Evolutionary conservation across 2,888 invertebrate species (phyloP), one percentile per base, ranked within the genome.

Genomic region (Acronicta alni): DNA sequence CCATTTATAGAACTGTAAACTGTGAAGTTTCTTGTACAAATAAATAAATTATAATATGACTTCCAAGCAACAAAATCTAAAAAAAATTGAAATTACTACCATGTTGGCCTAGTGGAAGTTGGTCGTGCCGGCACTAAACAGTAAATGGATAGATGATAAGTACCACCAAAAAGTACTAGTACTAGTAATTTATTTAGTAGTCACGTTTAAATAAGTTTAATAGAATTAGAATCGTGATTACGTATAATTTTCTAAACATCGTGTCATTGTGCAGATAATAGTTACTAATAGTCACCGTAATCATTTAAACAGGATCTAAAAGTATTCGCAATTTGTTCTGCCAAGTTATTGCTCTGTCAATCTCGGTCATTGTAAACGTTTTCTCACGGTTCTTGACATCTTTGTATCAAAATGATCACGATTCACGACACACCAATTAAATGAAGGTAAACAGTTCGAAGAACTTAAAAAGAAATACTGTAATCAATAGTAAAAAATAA

Each of bases 401-500:
- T 37, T 15, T 16, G 30, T 54, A 54, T 37, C 44, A 51, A 67
- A 59, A 32, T 37, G n/a, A 51, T 30, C 30, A 30, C 30, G 30
- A 30, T 30, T 43, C 46, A 64, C 48, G 66, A 16, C 30, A 47
- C 16, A 16, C 16, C 30, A 37, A 67, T 67, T 72, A 30, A 35
- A 42, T 10, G 26, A 66, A 47, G 47, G 49, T 66, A 57, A 65
- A 37, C 18, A 47, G 30, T 66, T 67, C 67, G 45, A 53, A 14
- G 41, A 49, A 49, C 45, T 49, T 6, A 42, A 49, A 41, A 54
- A n/a, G n/a, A n/a, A n/a, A n/a, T n/a, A 15, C 16, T 54, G 8
- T 39, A 17, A 38, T 47, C 5, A 15, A 14, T 30, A 0, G 17
- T n/a, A 51, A 49, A 41, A 26, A 54, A 32, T 0, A 10, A 37